Evolutionary conservation across 2,888 invertebrate species (phyloP).

Genomic region (Drosophila diplacantha): DNA sequence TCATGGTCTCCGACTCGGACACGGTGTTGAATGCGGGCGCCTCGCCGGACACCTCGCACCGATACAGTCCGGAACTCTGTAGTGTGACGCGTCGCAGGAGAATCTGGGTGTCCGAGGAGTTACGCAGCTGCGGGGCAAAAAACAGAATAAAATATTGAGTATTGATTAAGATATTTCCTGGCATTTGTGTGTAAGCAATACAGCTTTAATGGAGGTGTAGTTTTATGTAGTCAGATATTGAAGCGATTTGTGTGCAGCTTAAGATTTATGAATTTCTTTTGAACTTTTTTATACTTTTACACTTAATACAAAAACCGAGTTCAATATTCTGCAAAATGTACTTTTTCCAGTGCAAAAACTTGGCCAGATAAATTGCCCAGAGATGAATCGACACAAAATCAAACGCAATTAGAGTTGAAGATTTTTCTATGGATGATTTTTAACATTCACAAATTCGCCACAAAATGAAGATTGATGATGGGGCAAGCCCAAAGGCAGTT

Average conservation of each 20-base stretch:
- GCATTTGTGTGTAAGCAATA: not conserved
- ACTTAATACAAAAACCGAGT: not conserved
- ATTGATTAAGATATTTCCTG: not conserved
- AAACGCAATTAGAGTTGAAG: slow-evolving; percentile 64
- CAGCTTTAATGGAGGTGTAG: too few relatives aligned
- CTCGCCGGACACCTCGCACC: slow-evolving; percentile 88
- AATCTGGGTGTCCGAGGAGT: slow-evolving; percentile 83
- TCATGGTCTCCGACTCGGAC: slow-evolving; percentile 85
- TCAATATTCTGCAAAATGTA: not conserved
- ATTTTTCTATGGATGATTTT: slow-evolving; percentile 47
- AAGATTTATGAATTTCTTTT: too few relatives aligned
- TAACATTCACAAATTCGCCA: slow-evolving; percentile 37
- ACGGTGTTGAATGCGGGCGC: slow-evolving; percentile 88
- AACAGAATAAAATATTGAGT: not conserved
- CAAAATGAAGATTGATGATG: slow-evolving; percentile 72
- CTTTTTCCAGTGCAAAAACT: not conserved
- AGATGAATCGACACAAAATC: slow-evolving; percentile 56
- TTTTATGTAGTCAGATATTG: not conserved
- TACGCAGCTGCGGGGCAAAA: slow-evolving; percentile 80
- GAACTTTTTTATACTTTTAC: not conserved
- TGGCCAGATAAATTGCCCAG: slow-evolving; percentile 49
- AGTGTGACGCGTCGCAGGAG: slow-evolving; percentile 83
- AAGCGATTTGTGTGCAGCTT: too few relatives aligned
- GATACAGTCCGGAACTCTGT: slow-evolving; percentile 85
- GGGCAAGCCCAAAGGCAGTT: slow-evolving; percentile 28